Evolutionary conservation across 2,888 invertebrate genomes (phyloP).

Genomic region (Lasioglossum villosulum): DNA sequence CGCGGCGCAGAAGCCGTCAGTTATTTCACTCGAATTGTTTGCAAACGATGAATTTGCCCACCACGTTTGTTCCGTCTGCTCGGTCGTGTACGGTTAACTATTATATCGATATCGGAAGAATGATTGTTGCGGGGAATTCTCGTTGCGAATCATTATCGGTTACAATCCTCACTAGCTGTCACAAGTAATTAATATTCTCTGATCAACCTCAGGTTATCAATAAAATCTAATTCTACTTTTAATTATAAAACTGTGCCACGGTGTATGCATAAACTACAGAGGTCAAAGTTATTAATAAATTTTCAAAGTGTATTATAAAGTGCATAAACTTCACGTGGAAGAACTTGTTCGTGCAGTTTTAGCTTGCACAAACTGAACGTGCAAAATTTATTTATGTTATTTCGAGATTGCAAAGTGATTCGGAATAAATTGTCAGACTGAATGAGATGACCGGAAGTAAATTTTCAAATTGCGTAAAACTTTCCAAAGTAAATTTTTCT

Average conservation of each 20-base stretch:
- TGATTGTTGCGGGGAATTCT: neutral
- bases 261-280: neutral
- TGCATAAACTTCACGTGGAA: neutral
- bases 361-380: neutral
- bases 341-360: neutral
- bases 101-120: neutral
- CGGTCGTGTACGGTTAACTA: neutral
- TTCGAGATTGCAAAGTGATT: neutral
- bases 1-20: neutral
- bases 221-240: neutral
- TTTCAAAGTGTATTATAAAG: neutral
- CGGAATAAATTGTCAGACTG: neutral
- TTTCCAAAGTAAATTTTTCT: too few species aligned
- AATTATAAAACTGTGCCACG: neutral
- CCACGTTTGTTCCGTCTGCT: neutral
- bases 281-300: neutral
- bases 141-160: too few species aligned
- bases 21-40: conserved; percentile 7
- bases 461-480: neutral
- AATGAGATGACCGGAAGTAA: neutral
- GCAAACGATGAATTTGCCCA: neutral
- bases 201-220: neutral
- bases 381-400: neutral
- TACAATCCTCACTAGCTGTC: neutral
- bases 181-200: neutral